Evolutionary conservation across 2,797 vertebrate genomes (phyloP).

Genomic region (Aphelocoma californica): DNA sequence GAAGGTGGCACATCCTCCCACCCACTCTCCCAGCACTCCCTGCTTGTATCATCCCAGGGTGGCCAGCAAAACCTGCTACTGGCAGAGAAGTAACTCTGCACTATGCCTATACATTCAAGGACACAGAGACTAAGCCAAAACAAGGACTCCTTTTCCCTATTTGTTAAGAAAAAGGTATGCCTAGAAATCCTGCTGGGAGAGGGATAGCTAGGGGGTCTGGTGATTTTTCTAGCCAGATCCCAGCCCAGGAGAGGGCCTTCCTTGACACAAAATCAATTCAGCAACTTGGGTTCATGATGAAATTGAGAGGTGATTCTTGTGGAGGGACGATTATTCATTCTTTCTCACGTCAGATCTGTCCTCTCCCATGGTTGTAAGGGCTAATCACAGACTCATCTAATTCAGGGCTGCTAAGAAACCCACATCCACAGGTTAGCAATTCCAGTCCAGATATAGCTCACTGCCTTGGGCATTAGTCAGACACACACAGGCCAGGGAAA

Average conservation of each 20-base stretch:
- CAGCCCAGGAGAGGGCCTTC: background rate
- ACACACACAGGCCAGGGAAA: background rate
- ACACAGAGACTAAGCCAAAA: background rate
- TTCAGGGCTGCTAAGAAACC: background rate
- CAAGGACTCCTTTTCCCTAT: background rate
- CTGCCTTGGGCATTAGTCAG: constrained; percentile 1
- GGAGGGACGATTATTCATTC: background rate
- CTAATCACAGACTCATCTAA: background rate
- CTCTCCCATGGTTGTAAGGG: background rate
- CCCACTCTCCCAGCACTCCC: background rate
- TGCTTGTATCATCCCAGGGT: background rate
- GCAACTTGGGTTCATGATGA: background rate
- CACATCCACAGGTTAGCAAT: background rate
- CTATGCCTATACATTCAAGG: background rate
- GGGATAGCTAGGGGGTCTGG: background rate
- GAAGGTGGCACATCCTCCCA: background rate
- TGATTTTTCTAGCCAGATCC: background rate
- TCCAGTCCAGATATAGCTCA: constrained; percentile 9
- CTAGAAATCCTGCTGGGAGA: background rate
- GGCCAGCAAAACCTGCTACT: background rate
- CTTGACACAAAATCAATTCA: background rate
- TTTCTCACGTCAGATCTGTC: background rate
- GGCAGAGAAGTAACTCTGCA: background rate
- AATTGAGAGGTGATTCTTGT: background rate
- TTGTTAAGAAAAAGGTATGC: background rate